Evolutionary conservation across 2,888 invertebrate genomes (phyloP).

Genomic region (Elmis aenea): DNA sequence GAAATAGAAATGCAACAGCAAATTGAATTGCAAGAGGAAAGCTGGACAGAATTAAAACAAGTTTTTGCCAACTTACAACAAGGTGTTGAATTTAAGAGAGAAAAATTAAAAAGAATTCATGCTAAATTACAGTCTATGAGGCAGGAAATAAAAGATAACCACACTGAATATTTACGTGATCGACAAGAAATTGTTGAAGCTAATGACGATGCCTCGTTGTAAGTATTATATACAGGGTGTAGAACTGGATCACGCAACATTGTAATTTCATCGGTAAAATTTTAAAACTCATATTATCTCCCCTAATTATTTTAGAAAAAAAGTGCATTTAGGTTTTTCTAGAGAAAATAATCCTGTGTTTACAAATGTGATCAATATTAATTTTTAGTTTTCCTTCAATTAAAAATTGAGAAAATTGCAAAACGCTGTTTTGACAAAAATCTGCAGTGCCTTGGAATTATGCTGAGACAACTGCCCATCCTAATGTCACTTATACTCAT

Average conservation of each 20-base stretch:
- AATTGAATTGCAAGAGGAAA: constrained; percentile 90
- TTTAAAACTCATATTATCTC: no score
- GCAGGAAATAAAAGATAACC: constrained; percentile 75
- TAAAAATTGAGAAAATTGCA: no score
- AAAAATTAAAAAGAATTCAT: constrained; percentile 86
- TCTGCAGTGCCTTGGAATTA: no score
- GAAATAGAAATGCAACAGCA: constrained; percentile 92
- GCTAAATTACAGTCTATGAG: constrained; percentile 70
- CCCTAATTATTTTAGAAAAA: no score
- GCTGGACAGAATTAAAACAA: constrained; percentile 81
- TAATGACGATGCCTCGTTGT: constrained; percentile 82
- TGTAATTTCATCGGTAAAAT: constrained; percentile 3
- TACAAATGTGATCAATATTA: no score
- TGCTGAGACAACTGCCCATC: no score
- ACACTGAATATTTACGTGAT: constrained; percentile 86
- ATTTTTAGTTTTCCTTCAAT: no score
- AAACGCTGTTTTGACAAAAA: no score
- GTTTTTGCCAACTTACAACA: constrained; percentile 91
- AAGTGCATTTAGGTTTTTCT: no score
- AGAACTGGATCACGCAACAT: no score
- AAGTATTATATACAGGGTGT: constrained; percentile 18
- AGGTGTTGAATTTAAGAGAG: constrained; percentile 95
- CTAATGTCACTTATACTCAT: no score
- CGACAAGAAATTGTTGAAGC: constrained; percentile 87
- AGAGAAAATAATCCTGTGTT: no score